phyloP scores from a whole-genome alignment of 2,113 vertebrate species.

The Tinamus guttatus region DNA sequence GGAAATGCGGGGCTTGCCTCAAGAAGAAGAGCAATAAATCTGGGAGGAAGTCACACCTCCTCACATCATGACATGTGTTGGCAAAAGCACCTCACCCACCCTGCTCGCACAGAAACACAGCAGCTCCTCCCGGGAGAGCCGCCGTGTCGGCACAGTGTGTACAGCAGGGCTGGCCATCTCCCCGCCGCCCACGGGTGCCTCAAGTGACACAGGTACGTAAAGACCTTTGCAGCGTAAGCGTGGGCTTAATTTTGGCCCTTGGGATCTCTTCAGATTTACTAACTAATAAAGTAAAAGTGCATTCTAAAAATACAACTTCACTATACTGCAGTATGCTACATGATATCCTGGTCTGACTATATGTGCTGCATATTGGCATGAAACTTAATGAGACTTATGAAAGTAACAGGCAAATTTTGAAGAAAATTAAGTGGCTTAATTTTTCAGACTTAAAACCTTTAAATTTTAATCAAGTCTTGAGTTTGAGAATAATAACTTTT shows the following conservation, averaged over 20 bases:
- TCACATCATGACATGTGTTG: background rate
- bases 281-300: background rate
- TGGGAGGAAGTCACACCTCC: background rate
- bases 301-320: background rate
- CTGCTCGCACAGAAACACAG: background rate
- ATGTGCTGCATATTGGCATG: background rate
- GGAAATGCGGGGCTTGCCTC: fast-evolving
- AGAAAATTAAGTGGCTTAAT: constrained; percentile 28
- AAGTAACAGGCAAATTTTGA: constrained; percentile 12
- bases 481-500: constrained; percentile 4
- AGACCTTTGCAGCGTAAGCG: fast-evolving
- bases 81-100: background rate
- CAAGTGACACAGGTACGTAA: background rate
- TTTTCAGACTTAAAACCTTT: background rate
- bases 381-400: background rate
- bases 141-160: background rate
- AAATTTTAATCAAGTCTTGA: constrained; percentile 17
- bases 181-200: background rate
- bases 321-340: background rate
- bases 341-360: background rate
- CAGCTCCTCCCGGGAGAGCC: background rate
- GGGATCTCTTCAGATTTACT: background rate
- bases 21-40: background rate
- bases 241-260: background rate
- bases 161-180: background rate